A percentile compares a stretch with the other conserved stretches of the same genome.
Evolutionary conservation across 1,140 invertebrate genomes (phyloP).

Genomic region (Campoletis sonorensis): DNA sequence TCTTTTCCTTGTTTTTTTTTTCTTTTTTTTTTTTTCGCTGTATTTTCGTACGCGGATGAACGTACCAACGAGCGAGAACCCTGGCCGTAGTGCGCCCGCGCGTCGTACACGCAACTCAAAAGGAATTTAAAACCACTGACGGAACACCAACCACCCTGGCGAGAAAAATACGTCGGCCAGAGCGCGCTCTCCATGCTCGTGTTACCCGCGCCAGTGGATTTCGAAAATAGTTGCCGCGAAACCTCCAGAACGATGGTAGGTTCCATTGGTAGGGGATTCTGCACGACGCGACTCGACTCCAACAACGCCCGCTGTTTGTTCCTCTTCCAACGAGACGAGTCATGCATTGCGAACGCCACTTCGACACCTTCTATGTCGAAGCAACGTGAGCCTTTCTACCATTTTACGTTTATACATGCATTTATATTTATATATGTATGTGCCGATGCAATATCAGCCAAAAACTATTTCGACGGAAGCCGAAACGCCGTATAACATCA

Average conservation of each 20-base stretch:
- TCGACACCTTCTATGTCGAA: not conserved
- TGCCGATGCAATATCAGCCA: not conserved
- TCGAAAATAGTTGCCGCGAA: conserved; percentile 44
- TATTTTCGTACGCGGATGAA: conserved; percentile 20
- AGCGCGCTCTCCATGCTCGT: conserved; percentile 55
- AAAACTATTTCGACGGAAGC: conserved; percentile 1
- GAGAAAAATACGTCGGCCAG: conserved; percentile 47
- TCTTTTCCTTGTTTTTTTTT: conserved; percentile 51
- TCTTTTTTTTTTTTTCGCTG: too few relatives aligned
- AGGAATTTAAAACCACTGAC: conserved; percentile 75
- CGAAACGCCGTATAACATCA: not conserved
- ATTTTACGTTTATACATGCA: not conserved
- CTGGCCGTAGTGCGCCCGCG: conserved; percentile 54
- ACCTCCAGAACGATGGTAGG: conserved; percentile 1
- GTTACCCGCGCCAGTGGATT: conserved; percentile 57
- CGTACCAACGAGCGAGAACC: conserved; percentile 26
- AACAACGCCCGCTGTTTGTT: not conserved
- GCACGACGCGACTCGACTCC: conserved; percentile 30
- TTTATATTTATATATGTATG: not conserved
- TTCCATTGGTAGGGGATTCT: not conserved
- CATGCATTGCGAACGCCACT: conserved; percentile 17
- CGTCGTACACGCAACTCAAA: conserved; percentile 67
- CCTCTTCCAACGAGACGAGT: conserved; percentile 28
- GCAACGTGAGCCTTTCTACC: conserved; percentile 6
- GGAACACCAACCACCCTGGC: conserved; percentile 55